phyloP scores from a whole-genome alignment of 2,888 invertebrate genomes.

The Scaptomyza parva region DNA sequence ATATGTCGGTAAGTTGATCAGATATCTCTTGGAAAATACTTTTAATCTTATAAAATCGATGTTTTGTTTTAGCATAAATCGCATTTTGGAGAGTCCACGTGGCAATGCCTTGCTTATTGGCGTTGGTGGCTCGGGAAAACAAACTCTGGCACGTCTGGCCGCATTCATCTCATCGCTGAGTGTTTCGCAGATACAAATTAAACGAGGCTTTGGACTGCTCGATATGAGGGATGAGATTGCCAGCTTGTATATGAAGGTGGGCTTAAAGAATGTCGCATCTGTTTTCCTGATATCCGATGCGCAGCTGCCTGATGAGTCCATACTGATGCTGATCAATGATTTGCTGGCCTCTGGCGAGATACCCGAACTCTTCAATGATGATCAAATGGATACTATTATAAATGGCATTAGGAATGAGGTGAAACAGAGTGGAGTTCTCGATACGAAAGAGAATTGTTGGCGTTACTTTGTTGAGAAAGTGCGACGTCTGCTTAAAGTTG shows the following conservation, averaged over 20 bases:
- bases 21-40: not conserved
- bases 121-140: slow-evolving; percentile 98
- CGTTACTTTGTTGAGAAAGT: slow-evolving; percentile 96
- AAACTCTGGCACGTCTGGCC: slow-evolving; percentile 94
- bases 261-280: slow-evolving; percentile 93
- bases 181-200: slow-evolving; percentile 95
- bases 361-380: slow-evolving; percentile 95
- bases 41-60: not conserved
- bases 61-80: slow-evolving; percentile 90
- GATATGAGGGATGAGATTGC: slow-evolving; percentile 92
- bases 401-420: slow-evolving; percentile 92
- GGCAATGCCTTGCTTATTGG: slow-evolving; percentile 97
- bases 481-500: slow-evolving; percentile 90
- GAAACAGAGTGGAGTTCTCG: slow-evolving; percentile 92
- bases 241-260: slow-evolving; percentile 92
- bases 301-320: slow-evolving; percentile 95
- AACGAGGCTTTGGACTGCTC: slow-evolving; percentile 93
- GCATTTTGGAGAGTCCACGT: slow-evolving; percentile 95
- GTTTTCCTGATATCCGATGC: slow-evolving; percentile 97
- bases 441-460: slow-evolving; percentile 98
- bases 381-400: slow-evolving; percentile 94
- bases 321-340: slow-evolving; percentile 96
- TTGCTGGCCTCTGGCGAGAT: slow-evolving; percentile 97
- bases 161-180: slow-evolving; percentile 96
- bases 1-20: slow-evolving; percentile 88